Conservation (phyloP, 2,113 vertebrate genomes). For the Calcarius ornatus region DNA sequence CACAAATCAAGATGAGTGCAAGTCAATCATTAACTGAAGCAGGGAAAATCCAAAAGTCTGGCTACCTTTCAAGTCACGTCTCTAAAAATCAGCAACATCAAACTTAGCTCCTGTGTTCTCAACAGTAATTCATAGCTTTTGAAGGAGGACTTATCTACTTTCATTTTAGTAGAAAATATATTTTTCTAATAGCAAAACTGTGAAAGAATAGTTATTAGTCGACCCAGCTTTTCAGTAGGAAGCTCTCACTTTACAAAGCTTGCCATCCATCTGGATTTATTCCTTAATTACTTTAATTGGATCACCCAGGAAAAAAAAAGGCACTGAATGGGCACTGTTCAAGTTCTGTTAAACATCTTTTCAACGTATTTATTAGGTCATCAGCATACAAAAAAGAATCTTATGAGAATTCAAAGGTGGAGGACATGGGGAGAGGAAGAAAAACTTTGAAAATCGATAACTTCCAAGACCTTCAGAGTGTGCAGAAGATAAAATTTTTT, state of each 20-base stretch:
- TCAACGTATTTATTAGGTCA: neutral
- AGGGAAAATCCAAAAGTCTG: neutral
- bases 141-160: neutral
- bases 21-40: neutral
- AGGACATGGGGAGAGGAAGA: neutral
- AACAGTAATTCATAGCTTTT: neutral
- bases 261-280: neutral
- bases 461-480: neutral
- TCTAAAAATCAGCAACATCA: neutral
- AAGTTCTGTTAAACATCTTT: neutral
- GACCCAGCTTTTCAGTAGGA: neutral
- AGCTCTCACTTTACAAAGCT: neutral
- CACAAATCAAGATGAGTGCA: neutral
- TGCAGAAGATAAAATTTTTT: neutral
- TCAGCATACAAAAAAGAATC: neutral
- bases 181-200: neutral
- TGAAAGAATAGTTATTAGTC: neutral
- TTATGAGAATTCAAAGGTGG: neutral
- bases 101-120: neutral
- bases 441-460: neutral
- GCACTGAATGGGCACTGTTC: neutral
- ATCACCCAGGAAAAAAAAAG: neutral
- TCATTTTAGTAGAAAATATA: neutral
- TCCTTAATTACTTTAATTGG: neutral
- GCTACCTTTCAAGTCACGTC: neutral